phyloP scores from a whole-genome alignment of 1,140 invertebrate genomes.

The Physella acuta region DNA sequence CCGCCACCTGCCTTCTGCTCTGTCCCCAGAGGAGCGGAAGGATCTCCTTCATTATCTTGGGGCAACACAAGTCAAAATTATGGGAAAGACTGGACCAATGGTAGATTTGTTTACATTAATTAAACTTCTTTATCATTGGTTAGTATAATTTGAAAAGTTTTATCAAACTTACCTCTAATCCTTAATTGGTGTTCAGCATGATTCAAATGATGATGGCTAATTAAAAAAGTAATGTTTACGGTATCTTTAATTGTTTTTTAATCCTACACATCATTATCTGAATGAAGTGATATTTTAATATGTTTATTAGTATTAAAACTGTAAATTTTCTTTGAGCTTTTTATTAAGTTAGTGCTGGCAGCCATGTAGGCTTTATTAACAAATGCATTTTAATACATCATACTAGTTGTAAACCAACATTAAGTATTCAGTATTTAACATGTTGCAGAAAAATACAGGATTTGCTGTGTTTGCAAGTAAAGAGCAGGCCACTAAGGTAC shows the following conservation, averaged over 20 bases:
- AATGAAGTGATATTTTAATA: neutral
- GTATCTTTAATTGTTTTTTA: neutral
- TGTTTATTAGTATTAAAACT: too few relatives aligned
- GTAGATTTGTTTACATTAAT: conserved; percentile 6
- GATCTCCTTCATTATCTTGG: conserved; percentile 15
- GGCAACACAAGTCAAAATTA: conserved; percentile 11
- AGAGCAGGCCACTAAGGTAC: conserved; percentile 18
- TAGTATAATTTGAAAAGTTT: neutral
- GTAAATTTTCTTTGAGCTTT: neutral
- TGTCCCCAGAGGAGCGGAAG: conserved; percentile 8
- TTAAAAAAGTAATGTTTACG: neutral
- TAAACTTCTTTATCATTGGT: neutral
- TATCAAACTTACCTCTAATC: neutral
- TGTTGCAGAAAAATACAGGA: conserved; percentile 22
- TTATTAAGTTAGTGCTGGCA: neutral
- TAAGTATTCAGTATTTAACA: too few relatives aligned
- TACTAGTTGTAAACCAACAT: too few relatives aligned
- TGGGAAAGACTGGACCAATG: conserved; percentile 10
- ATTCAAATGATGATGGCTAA: neutral
- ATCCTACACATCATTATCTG: neutral
- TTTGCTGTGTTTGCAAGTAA: conserved; percentile 21
- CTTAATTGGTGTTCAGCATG: neutral
- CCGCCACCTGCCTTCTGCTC: conserved; percentile 1
- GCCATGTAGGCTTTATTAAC: too few relatives aligned
- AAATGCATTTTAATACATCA: too few relatives aligned